phyloP scores from a whole-genome alignment of 2,888 invertebrate genomes.

The Eupithecia tripunctaria region DNA sequence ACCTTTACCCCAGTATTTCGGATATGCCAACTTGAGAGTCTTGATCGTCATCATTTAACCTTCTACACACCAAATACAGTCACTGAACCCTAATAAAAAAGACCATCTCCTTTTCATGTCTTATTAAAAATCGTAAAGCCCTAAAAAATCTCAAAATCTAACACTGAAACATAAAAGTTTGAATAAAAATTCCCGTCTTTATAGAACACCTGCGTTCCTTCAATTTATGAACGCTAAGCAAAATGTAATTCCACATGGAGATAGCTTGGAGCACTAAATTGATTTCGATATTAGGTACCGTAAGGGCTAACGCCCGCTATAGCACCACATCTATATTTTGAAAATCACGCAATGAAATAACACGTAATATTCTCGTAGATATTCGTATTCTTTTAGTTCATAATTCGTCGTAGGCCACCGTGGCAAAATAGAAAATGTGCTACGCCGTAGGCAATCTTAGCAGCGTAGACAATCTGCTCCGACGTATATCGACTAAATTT shows the following conservation, averaged over 20 bases:
- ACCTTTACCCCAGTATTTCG: not conserved
- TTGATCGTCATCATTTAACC: not conserved
- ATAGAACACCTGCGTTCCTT: conserved; percentile 28
- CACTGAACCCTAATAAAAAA: not conserved
- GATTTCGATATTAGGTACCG: conserved; percentile 19
- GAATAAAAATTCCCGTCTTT: conserved; percentile 12
- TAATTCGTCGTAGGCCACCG: conserved; percentile 1
- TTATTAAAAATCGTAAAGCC: not conserved
- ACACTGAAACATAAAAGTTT: conserved; percentile 14
- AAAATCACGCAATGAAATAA: not conserved
- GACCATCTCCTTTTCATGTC: not conserved
- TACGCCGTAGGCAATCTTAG: not conserved
- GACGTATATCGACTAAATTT: not conserved
- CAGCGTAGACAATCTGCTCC: not conserved
- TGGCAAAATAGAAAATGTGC: not conserved
- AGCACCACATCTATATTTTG: not conserved
- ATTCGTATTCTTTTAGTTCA: not conserved
- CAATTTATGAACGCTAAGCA: conserved; percentile 23
- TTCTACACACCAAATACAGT: not conserved
- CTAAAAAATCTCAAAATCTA: not conserved
- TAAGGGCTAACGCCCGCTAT: not conserved
- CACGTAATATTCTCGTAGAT: not conserved
- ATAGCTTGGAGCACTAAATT: conserved; percentile 17
- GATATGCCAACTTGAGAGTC: not conserved
- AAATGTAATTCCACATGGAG: conserved; percentile 32